Percentiles rank a stretch among this genome's conserved stretches.
Conservation (phyloP, 2,113 vertebrate species). For the Natator depressus region DNA sequence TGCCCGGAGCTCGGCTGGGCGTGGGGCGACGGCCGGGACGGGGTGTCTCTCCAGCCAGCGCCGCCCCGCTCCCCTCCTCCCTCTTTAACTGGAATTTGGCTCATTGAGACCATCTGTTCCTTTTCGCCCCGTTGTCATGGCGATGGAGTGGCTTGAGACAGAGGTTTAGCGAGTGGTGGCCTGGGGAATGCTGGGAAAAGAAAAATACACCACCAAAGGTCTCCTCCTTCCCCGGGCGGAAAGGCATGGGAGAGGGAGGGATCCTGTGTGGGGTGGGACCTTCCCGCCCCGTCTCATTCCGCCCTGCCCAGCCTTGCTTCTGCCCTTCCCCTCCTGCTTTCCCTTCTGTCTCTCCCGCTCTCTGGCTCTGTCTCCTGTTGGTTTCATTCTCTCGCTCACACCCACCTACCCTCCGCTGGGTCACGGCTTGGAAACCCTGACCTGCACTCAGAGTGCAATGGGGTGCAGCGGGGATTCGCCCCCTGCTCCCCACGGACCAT, state of each 20-base stretch:
- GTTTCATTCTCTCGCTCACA: background rate
- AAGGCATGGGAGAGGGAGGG: constrained; percentile 11
- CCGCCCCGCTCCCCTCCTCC: constrained; percentile 33
- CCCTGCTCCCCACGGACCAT: background rate
- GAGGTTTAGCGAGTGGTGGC: constrained; percentile 68
- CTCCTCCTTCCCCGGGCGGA: background rate
- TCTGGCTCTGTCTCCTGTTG: background rate
- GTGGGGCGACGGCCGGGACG: background rate
- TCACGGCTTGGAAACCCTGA: background rate
- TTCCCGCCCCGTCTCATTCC: background rate
- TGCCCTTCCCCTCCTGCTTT: background rate
- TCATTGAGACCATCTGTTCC: constrained; percentile 80
- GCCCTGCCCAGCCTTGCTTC: background rate
- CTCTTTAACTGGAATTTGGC: constrained; percentile 72
- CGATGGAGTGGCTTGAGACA: constrained; percentile 77
- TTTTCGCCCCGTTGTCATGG: constrained; percentile 73
- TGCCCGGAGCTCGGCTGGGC: background rate
- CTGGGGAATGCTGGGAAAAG: constrained; percentile 67
- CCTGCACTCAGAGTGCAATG: background rate
- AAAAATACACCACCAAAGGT: constrained; percentile 35
- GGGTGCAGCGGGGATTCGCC: background rate
- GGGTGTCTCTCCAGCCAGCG: background rate
- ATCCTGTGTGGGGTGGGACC: background rate
- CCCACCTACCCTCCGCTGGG: background rate
- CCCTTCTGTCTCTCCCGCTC: background rate